These are phyloP conservation scores for Scomber japonicus DNA, from an alignment of 2,113 vertebrate species.

Conservation along the genomic window DNA sequence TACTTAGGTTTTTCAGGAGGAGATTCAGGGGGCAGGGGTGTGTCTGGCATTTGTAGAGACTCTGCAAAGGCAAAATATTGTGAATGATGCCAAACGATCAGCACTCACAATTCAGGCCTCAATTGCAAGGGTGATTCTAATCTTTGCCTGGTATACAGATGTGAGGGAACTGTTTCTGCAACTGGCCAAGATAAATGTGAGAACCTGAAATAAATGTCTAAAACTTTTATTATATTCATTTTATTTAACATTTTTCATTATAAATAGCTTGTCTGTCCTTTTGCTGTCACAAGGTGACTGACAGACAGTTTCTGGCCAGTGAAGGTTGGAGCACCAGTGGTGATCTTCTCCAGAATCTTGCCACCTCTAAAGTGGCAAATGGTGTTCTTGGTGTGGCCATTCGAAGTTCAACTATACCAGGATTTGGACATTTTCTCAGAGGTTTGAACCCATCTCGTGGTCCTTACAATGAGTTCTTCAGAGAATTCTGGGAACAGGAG, in stretches of 20 bases:
- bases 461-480: conserved; percentile 68
- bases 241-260: too few species aligned
- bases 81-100: conserved; percentile 68
- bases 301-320: conserved; percentile 83
- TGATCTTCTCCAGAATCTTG: conserved; percentile 63
- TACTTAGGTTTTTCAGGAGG: conserved; percentile 77
- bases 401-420: conserved; percentile 76
- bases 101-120: conserved; percentile 78
- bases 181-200: conserved; percentile 77
- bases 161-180: conserved; percentile 78
- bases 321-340: conserved; percentile 84
- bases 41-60: conserved; percentile 84
- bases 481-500: conserved; percentile 77
- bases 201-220: neutral
- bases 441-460: conserved; percentile 69
- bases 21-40: conserved; percentile 63
- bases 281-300: conserved; percentile 70
- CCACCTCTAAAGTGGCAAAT: conserved; percentile 66
- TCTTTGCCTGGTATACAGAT: conserved; percentile 82
- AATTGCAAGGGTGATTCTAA: conserved; percentile 79
- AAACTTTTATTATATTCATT: neutral
- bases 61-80: conserved; percentile 72
- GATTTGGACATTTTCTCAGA: conserved; percentile 76
- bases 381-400: conserved; percentile 85
- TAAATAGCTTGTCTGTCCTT: neutral